Base-by-base conservation (phyloP, 2,797 vertebrate genomes). In the Acrossocheilus fasciatus region DNA sequence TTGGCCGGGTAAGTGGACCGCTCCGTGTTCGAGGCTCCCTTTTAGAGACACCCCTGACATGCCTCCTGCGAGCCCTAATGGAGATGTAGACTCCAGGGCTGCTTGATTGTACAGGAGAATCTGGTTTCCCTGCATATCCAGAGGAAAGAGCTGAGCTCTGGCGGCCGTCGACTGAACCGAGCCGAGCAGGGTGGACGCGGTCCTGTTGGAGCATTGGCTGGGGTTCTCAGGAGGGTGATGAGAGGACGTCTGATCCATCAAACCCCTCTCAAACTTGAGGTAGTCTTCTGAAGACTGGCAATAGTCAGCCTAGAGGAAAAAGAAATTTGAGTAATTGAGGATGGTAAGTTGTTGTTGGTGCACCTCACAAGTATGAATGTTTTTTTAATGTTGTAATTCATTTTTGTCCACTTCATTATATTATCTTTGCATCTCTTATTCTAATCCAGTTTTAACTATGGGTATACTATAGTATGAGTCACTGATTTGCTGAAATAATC, bases 281-380 rank as follows among this genome's bases (percentile, higher is more conserved):
- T 97, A 98, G 92, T 98, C 97, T 78, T 97, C 96, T 1, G 97
- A 97, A 8, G 98, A 97, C 68, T 97, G 97, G 91, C 97, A 98
- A 94, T 96, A 98, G 90, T 98, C 97, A 87, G 96, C 91, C 96
- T 96, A 70, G 8, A 83, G 23, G 10, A n/a, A 36, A 50, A n/a
- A 45, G 20, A 75, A 18, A 70, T 36, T 39, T 47, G 36, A 30
- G 18, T 10, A 7, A 26, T 18, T 47, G 12, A 69, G 14, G 45
- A 12, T 30, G 12, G 11, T 64, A 68, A 73, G 30, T 6, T 76
- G 43, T 47, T 30, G 43, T 26, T 36, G 30, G 30, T 68, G 30
- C 11, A 41, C 36, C 68, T 11, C 20, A 41, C 10, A 41, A 72
- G 20, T 50, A 17, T 50, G 1, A 4, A 17, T 52, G 1, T 50